Base-by-base conservation (phyloP, 92 coral and sea anemone species). In the Epizoanthus rinbou region DNA sequence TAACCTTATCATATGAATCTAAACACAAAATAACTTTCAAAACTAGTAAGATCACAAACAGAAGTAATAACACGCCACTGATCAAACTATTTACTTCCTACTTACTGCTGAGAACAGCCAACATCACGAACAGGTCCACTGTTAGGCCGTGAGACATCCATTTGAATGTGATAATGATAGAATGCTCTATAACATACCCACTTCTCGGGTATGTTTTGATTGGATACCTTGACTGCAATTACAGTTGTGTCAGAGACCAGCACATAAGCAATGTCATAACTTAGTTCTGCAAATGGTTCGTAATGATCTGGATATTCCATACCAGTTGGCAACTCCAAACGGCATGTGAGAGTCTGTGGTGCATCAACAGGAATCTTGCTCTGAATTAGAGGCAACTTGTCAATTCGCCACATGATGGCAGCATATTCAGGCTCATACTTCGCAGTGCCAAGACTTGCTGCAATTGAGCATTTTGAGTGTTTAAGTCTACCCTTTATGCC, bases 311-410 rank as follows among this genome's bases (percentile, higher is more conserved):
- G 98, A 70, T 74, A 91, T 64, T 93, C 98, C 94, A 95, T 82
- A 13, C 98, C 93, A 21, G 91, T 76, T 6, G 98, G 97, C 14
- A 92, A 88, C 62, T 93, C 98, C 10, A 89, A 76, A 65, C 84
- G 86, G 58, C 97, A 92, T 0, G 88, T 71, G 9, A 95, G 86
- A 7, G 97, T 94, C 52, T 95, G 98, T 5, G 98, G 95, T 50
- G 98, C 94, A 86, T 95, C 98, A 8, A 92, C 98, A 17, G 98
- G 98, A 18, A 94, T 87, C 68, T 92, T 95, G 87, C 96, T 95
- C 35, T 95, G 95, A 69, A 95, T 89, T 18, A 93, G 90, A 13
- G 98, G 98, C 54, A 95, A 80, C 24, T 90, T 86, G 67, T 91
- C 93, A 62, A 95, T 93, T 33, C 93, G 87, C 98, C 98, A 95